phyloP scores from a whole-genome alignment of 92 coral and sea anemone species.

The Hydrozoanthus gracilis region DNA sequence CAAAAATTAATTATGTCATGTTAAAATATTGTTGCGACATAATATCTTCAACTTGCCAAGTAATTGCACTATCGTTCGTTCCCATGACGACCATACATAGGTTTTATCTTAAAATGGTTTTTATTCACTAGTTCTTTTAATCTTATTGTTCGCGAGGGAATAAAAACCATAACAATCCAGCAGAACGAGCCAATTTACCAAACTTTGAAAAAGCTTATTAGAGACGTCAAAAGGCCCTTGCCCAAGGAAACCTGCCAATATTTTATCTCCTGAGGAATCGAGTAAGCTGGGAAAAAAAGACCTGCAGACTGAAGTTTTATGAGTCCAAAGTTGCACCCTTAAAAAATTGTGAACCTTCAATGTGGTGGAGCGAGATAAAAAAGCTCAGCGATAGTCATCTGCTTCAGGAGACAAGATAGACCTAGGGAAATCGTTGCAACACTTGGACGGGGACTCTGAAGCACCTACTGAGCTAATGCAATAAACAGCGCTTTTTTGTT shows the following conservation, averaged over 20 bases:
- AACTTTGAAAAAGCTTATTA: too few relatives aligned
- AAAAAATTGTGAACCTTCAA: conserved; percentile 9
- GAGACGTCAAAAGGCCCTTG: not conserved
- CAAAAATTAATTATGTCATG: too few relatives aligned
- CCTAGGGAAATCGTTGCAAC: not conserved
- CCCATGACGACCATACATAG: too few relatives aligned
- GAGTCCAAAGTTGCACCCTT: conserved; percentile 31
- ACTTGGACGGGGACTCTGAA: not conserved
- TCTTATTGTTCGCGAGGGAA: too few relatives aligned
- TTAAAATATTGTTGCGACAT: too few relatives aligned
- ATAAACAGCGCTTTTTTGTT: too few relatives aligned
- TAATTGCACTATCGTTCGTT: too few relatives aligned
- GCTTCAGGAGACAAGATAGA: not conserved
- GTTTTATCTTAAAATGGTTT: too few relatives aligned
- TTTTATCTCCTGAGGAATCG: conserved; percentile 29
- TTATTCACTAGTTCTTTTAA: too few relatives aligned
- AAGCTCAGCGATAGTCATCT: not conserved
- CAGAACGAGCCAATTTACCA: too few relatives aligned
- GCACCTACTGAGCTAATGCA: not conserved
- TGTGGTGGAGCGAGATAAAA: conserved; percentile 17
- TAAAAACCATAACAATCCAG: too few relatives aligned
- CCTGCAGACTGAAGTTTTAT: conserved; percentile 30
- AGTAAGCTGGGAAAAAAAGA: not conserved
- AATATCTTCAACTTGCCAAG: too few relatives aligned
- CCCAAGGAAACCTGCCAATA: not conserved